Evolutionary conservation across 1,140 invertebrate genomes (phyloP).

Genomic region (Rhyzopertha dominica): DNA sequence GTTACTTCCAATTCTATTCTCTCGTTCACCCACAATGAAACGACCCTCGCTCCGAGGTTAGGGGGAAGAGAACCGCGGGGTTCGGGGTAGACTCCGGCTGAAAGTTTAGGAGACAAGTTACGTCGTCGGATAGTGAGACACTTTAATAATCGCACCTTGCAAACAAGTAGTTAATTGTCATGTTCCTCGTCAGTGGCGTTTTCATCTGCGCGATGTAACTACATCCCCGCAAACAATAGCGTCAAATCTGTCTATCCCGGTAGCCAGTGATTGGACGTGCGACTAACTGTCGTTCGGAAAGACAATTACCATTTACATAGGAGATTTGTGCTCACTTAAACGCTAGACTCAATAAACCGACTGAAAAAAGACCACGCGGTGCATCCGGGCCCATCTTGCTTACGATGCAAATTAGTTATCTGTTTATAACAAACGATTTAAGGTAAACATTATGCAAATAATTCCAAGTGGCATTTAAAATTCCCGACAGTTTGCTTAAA

Average conservation of each 20-base stretch:
- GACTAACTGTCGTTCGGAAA: too few relatives aligned
- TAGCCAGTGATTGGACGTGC: too few relatives aligned
- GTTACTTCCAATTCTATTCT: constrained; percentile 34
- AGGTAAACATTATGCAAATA: constrained; percentile 12
- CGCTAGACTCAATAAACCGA: constrained; percentile 8
- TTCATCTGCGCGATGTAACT: too few relatives aligned
- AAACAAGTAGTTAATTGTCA: too few relatives aligned
- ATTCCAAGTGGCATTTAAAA: constrained; percentile 21
- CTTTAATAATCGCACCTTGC: background rate
- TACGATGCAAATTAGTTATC: too few relatives aligned
- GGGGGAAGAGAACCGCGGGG: background rate
- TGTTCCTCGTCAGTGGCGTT: too few relatives aligned
- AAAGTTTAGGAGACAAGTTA: background rate
- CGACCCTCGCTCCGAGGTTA: constrained; percentile 14
- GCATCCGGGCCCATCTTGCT: too few relatives aligned
- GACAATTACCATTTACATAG: constrained; percentile 1
- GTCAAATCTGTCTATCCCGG: too few relatives aligned
- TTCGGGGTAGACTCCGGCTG: background rate
- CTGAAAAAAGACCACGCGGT: constrained; percentile 8
- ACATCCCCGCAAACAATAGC: too few relatives aligned
- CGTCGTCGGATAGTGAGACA: background rate
- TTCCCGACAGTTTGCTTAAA: constrained; percentile 27
- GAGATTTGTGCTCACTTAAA: constrained; percentile 18
- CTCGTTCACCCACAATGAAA: constrained; percentile 29
- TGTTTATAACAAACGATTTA: constrained; percentile 15